Evolutionary conservation across 2,113 vertebrate genomes (phyloP), one percentile per base, ranked within the genome.

Genomic region (Cariama cristata): DNA sequence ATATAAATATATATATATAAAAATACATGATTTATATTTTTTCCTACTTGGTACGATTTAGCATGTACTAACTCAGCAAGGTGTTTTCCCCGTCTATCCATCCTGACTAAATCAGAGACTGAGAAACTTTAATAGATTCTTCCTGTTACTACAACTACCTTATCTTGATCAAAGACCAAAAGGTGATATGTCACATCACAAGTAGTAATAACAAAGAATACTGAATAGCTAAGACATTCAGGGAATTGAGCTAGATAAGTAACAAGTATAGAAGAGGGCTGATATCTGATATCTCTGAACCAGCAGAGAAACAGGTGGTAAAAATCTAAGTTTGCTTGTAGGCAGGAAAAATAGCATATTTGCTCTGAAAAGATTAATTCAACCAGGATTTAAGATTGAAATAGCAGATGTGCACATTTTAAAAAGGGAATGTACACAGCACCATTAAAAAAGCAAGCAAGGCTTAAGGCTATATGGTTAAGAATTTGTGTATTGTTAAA

Each of bases 81-180:
- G 9, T 40, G 11, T 58, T 84, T 73, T 64, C 80, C 50, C 12
- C 15, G 35, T 58, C 42, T 45, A 15, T 58, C 58, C 16, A 40
- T 20, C 12, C 21, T 52, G 58, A 68, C 26, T 75, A 83, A 92
- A 92, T 62, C 67, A 84, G 64, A 83, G 19, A 38, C 4, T 42
- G 14, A 75, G 28, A 63, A 76, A 68, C 5, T 45, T 63, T 62
- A 68, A 45, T 28, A 71, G 19, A 62, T 56, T 79, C 4, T 92
- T 77, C n/a, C 19, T 69, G 30, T 55, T 80, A 38, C 11, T 88
- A 53, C 27, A 81, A 71, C 47, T 83, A 30, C 50, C 11, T 67
- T 86, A 67, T 76, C 91, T 83, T 86, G 60, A 47, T 80, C 52
- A 55, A 86, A 92, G 68, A 74, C 23, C 33, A 53, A 69, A 91